Percentiles rank a stretch among this genome's conserved stretches.
These are phyloP conservation scores for Heliangelus exortis DNA, from an alignment of 2,797 vertebrate genomes.

Conservation along the genomic window DNA sequence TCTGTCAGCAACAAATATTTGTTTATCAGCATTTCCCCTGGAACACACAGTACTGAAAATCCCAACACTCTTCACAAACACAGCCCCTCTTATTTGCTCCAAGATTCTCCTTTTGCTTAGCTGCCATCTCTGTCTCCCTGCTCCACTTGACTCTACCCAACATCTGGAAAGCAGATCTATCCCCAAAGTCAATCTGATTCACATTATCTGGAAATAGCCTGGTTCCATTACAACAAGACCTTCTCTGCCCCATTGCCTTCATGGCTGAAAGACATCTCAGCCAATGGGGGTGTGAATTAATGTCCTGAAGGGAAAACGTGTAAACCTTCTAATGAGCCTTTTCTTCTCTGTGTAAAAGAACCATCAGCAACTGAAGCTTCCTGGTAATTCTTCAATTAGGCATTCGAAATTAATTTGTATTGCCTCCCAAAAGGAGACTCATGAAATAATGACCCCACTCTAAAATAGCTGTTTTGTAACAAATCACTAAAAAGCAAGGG, in stretches of 20 bases:
- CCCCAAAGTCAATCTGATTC: constrained; percentile 65
- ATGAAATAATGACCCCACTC: not conserved
- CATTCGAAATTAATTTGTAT: not conserved
- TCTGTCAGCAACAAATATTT: constrained; percentile 15
- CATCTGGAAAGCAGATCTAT: constrained; percentile 72
- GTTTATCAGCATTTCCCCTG: not conserved
- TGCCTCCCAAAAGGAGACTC: not conserved
- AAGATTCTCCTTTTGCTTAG: not conserved
- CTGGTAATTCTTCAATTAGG: not conserved
- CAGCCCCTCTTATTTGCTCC: not conserved
- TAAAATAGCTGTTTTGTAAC: not conserved
- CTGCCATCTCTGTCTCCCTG: constrained; percentile 32
- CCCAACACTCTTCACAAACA: not conserved
- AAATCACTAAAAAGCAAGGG: not conserved
- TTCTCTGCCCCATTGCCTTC: constrained; percentile 64
- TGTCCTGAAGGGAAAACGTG: constrained; percentile 63
- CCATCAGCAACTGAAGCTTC: not conserved
- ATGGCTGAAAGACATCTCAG: constrained; percentile 62
- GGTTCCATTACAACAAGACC: constrained; percentile 69
- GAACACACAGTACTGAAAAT: not conserved
- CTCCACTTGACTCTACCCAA: constrained; percentile 48
- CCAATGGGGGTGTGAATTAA: constrained; percentile 54
- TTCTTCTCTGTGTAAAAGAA: not conserved
- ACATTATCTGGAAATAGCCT: constrained; percentile 72
- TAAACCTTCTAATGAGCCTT: constrained; percentile 9